Evolutionary conservation across 92 coral and sea anemone genomes (phyloP).

Genomic region (Chrysogorgia sp.): DNA sequence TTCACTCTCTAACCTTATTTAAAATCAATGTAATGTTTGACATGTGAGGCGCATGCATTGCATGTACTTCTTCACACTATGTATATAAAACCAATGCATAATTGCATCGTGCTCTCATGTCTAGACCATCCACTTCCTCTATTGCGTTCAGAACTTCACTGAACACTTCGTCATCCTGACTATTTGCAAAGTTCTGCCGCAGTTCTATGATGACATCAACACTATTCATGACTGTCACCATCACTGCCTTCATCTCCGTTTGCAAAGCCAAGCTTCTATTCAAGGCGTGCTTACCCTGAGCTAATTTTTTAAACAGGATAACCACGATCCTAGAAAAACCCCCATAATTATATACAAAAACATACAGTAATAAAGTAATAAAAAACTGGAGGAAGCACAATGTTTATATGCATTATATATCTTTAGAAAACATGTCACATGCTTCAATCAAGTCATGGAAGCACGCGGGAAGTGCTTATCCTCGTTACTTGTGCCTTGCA

Average conservation of each 20-base stretch:
- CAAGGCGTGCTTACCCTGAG: not conserved
- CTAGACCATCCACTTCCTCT: slow-evolving; percentile 5
- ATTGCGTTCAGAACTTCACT: slow-evolving; percentile 5
- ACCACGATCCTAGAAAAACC: not conserved
- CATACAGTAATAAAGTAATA: not conserved
- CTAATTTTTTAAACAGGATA: not conserved
- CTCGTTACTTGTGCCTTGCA: no score
- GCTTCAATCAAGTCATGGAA: not conserved
- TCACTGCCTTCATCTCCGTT: not conserved
- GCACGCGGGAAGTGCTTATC: no score
- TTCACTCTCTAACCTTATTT: no score
- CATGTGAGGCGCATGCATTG: no score
- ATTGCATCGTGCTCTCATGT: slow-evolving; percentile 39
- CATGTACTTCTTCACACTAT: no score
- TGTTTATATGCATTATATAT: not conserved
- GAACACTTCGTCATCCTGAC: slow-evolving; percentile 6
- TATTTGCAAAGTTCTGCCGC: not conserved
- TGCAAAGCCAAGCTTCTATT: not conserved
- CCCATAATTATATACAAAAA: not conserved
- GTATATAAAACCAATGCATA: slow-evolving; percentile 35
- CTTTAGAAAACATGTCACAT: not conserved
- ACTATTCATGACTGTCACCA: slow-evolving; percentile 9
- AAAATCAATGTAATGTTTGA: no score
- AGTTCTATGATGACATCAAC: slow-evolving; percentile 35
- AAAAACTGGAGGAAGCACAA: not conserved